A percentile compares a stretch with the other conserved stretches of the same genome.
Evolutionary conservation across 2,888 invertebrate species (phyloP).

Genomic region (Tolmerus cingulatus): DNA sequence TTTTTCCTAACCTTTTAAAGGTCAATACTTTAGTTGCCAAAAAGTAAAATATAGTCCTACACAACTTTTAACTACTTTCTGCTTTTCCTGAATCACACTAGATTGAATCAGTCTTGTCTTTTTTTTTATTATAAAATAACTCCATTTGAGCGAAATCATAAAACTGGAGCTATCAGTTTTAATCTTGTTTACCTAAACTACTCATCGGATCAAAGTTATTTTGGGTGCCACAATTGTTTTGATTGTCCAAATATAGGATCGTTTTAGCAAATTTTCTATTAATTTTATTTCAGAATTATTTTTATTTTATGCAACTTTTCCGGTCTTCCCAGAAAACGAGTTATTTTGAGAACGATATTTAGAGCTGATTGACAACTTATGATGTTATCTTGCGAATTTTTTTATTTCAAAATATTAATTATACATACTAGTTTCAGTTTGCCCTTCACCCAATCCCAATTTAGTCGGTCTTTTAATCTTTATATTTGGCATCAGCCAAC

Average conservation of each 20-base stretch:
- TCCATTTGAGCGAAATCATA: not conserved
- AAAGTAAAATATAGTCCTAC: not conserved
- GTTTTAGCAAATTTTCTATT: not conserved
- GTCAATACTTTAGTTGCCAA: not conserved
- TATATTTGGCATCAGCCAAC: too few relatives aligned
- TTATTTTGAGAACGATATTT: not conserved
- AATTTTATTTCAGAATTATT: not conserved
- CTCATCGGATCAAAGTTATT: not conserved
- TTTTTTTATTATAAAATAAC: too few relatives aligned
- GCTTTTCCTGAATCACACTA: not conserved
- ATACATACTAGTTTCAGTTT: too few relatives aligned
- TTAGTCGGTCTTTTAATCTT: too few relatives aligned
- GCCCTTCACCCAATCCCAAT: too few relatives aligned
- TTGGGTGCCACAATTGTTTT: not conserved
- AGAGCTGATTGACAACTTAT: not conserved
- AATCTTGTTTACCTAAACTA: not conserved
- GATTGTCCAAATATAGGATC: not conserved
- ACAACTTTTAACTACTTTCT: not conserved
- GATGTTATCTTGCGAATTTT: too few relatives aligned
- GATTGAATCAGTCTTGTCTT: not conserved
- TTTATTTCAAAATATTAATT: too few relatives aligned
- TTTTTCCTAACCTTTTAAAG: not conserved
- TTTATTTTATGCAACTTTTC: not conserved
- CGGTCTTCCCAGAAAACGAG: not conserved
- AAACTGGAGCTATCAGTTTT: not conserved